These are phyloP conservation scores for Numenius arquata DNA, from an alignment of 2,113 vertebrate genomes.

Conservation along the genomic window DNA sequence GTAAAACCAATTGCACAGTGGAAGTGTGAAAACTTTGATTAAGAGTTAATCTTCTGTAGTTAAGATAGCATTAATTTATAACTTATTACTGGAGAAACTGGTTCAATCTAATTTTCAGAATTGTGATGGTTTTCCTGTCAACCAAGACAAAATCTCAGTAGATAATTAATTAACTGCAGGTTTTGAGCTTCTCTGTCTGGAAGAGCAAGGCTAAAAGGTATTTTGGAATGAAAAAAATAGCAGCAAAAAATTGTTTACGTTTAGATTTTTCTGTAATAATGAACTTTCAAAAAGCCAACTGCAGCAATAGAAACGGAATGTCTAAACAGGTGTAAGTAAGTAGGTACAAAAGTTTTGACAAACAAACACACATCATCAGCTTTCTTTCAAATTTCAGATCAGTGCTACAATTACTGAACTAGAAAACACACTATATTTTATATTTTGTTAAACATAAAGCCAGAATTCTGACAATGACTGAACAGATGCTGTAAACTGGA, in stretches of 20 bases:
- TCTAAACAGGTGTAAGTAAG: neutral
- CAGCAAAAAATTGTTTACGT: neutral
- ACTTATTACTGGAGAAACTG: neutral
- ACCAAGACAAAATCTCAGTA: neutral
- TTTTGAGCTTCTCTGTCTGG: neutral
- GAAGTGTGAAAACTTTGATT: constrained; percentile 19
- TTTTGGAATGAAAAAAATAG: neutral
- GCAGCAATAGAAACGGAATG: neutral
- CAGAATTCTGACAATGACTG: neutral
- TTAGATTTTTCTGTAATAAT: neutral
- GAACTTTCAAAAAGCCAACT: neutral
- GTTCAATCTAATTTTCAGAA: neutral
- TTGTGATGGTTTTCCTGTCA: neutral
- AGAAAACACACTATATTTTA: neutral
- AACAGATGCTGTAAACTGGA: neutral
- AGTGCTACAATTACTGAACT: neutral
- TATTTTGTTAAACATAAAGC: neutral
- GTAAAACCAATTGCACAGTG: neutral
- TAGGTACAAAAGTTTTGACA: neutral
- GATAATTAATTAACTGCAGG: neutral
- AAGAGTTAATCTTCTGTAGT: constrained; percentile 25
- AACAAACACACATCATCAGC: neutral
- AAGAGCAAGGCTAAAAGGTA: neutral
- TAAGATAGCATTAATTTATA: neutral
- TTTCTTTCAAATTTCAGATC: neutral